A percentile compares a stretch with the other conserved stretches of the same genome.
phyloP scores from a whole-genome alignment of 2,888 invertebrate genomes.

The Cyaniris semiargus region DNA sequence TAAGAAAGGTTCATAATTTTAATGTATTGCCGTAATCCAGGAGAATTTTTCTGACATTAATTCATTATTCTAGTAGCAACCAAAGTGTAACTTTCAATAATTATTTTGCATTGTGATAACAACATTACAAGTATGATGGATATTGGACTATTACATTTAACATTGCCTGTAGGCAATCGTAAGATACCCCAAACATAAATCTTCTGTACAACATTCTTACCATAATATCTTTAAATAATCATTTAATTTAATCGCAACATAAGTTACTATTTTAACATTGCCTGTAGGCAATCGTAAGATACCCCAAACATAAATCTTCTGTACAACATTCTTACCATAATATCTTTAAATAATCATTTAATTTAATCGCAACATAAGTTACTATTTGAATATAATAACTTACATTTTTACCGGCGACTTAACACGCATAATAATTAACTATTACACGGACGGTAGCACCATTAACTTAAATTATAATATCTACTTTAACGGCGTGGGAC shows the following conservation, averaged over 20 bases:
- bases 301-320: not conserved
- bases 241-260: not conserved
- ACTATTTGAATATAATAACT: not conserved
- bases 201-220: not conserved
- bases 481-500: constrained; percentile 8
- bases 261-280: no score
- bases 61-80: no score
- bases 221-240: not conserved
- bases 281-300: no score
- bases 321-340: not conserved
- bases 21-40: no score
- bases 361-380: not conserved
- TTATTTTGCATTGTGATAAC: no score
- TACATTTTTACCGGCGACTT: not conserved
- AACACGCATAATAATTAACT: constrained; percentile 1
- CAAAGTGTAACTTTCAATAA: no score
- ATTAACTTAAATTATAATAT: not conserved
- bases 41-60: no score
- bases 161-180: no score
- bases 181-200: not conserved
- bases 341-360: not conserved
- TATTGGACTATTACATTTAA: no score
- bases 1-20: no score
- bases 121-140: no score
- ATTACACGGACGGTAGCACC: not conserved